These are phyloP conservation scores for Biston stratarius DNA, from an alignment of 2,888 invertebrate species.

Conservation along the genomic window DNA sequence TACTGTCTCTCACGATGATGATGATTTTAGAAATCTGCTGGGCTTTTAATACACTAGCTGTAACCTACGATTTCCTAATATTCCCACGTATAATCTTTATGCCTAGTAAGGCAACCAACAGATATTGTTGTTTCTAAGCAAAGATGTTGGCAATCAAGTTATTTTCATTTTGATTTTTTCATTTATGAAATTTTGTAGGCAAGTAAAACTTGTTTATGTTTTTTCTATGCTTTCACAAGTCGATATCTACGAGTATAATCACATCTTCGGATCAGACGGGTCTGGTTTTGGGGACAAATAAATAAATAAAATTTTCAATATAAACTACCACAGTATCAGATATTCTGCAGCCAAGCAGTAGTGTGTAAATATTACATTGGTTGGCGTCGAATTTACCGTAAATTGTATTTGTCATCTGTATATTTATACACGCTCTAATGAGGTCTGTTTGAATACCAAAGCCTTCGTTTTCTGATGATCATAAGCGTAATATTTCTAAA, in stretches of 20 bases:
- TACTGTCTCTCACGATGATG: not conserved
- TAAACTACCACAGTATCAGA: too few species aligned
- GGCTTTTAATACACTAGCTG: not conserved
- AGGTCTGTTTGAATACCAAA: not conserved
- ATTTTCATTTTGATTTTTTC: too few species aligned
- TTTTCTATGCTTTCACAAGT: slow-evolving; percentile 45
- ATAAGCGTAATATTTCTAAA: slow-evolving; percentile 18
- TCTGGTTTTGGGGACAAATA: slow-evolving; percentile 60
- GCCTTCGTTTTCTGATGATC: not conserved
- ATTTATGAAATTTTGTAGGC: too few species aligned
- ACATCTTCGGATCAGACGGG: slow-evolving; percentile 47
- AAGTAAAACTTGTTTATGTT: slow-evolving; percentile 44
- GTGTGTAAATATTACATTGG: too few species aligned
- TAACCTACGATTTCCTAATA: too few species aligned
- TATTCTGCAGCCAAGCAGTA: too few species aligned
- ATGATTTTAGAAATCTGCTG: not conserved
- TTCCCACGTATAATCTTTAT: too few species aligned
- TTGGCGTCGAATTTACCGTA: not conserved
- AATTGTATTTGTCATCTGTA: slow-evolving; percentile 7
- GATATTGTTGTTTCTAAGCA: too few species aligned
- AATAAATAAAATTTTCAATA: too few species aligned
- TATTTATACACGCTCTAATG: slow-evolving; percentile 1
- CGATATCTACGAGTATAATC: slow-evolving; percentile 43
- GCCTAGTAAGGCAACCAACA: too few species aligned
- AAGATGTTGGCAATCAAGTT: too few species aligned